Conservation (phyloP, 2,113 vertebrate species). For the Sphaerodactylus townsendi region DNA sequence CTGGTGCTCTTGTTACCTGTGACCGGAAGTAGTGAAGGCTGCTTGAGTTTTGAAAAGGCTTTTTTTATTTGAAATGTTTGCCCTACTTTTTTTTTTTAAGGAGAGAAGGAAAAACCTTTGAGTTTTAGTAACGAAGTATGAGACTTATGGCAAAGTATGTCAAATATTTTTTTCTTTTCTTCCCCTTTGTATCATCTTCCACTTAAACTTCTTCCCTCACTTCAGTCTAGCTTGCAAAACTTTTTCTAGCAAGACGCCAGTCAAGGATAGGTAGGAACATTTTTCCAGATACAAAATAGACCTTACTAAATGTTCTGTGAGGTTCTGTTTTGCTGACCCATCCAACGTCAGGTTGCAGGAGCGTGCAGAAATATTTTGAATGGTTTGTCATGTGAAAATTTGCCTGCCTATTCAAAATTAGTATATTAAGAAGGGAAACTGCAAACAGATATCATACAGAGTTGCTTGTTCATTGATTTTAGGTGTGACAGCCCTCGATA, state of each 20-base stretch:
- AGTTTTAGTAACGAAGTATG: conserved; percentile 37
- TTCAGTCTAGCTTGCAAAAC: not conserved
- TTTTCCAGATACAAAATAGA: not conserved
- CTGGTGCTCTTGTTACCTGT: not conserved
- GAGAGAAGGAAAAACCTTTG: conserved; percentile 16
- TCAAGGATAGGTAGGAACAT: not conserved
- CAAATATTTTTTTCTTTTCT: conserved; percentile 60
- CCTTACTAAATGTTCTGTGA: too few species aligned
- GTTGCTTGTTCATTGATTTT: too few species aligned
- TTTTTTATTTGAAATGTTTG: conserved; percentile 54
- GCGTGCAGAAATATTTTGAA: too few species aligned
- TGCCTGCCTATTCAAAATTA: not conserved
- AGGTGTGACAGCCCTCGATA: conserved; percentile 2
- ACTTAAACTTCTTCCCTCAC: conserved; percentile 38
- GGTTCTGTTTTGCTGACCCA: not conserved
- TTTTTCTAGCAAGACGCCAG: not conserved
- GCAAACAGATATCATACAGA: not conserved
- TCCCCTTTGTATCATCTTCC: conserved; percentile 17
- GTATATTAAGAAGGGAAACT: not conserved
- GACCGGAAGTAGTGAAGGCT: conserved; percentile 47
- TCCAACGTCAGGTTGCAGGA: not conserved
- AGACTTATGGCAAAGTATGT: conserved; percentile 56
- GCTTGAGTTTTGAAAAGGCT: conserved; percentile 50
- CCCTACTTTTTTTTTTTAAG: conserved; percentile 55
- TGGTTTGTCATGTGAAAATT: not conserved